Percentiles rank a stretch among this genome's conserved stretches.
These are phyloP conservation scores for Eulacestoma nigropectus DNA, from an alignment of 2,113 vertebrate species.

Conservation along the genomic window DNA sequence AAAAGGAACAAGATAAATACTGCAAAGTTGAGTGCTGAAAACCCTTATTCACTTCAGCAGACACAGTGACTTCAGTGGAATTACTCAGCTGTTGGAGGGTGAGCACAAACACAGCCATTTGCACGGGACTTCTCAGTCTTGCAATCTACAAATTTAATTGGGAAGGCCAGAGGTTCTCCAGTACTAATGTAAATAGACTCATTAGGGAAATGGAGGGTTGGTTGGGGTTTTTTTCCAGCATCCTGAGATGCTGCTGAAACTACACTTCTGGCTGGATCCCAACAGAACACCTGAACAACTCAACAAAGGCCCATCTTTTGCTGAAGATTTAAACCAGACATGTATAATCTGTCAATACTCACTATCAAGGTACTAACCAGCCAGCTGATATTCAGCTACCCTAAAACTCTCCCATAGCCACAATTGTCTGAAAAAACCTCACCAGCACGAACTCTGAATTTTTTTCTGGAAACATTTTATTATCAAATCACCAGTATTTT, in stretches of 20 bases:
- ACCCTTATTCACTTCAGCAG: not conserved
- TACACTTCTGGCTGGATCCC: not conserved
- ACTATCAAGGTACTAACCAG: not conserved
- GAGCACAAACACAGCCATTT: not conserved
- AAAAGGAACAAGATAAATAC: not conserved
- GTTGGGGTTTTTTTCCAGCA: not conserved
- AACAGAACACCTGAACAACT: not conserved
- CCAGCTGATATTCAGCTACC: not conserved
- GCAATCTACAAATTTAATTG: not conserved
- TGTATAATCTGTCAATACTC: not conserved
- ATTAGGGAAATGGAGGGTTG: rapidly evolving
- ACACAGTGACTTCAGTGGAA: not conserved
- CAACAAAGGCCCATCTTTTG: not conserved
- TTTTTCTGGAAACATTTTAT: not conserved
- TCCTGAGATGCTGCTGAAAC: not conserved
- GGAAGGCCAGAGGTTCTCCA: not conserved
- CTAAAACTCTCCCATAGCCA: not conserved
- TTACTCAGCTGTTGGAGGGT: not conserved
- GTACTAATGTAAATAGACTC: not conserved
- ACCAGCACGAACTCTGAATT: not conserved
- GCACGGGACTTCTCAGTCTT: not conserved
- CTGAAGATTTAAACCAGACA: not conserved
- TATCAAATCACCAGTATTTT: not conserved
- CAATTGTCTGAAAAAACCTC: not conserved
- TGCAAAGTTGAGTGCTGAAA: not conserved